These are phyloP conservation scores for Otus scops DNA, from an alignment of 2,797 vertebrate species.

Conservation along the genomic window DNA sequence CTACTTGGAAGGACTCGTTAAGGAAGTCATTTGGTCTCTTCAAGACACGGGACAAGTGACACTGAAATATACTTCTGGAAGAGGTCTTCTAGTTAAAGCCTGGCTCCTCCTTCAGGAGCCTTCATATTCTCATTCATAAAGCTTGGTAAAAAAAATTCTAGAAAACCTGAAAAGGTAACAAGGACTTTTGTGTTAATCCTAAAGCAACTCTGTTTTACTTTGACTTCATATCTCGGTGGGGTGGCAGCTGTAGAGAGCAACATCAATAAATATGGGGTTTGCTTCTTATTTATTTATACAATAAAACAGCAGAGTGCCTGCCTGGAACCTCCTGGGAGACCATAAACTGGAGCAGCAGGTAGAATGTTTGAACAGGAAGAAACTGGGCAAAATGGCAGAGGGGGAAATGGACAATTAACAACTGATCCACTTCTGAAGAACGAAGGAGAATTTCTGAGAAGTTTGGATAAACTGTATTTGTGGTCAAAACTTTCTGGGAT, in stretches of 20 bases:
- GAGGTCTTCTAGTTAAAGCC: neutral
- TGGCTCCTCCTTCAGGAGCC: neutral
- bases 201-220: neutral
- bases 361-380: neutral
- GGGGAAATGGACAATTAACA: neutral
- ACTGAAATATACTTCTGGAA: neutral
- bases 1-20: neutral
- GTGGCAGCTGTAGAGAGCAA: neutral
- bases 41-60: neutral
- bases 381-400: neutral
- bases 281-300: neutral
- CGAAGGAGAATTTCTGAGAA: neutral
- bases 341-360: neutral
- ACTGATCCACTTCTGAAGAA: neutral
- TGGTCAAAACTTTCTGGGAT: neutral
- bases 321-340: neutral
- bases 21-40: neutral
- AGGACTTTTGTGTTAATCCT: neutral
- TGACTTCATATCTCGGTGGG: neutral
- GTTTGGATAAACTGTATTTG: neutral
- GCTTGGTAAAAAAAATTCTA: neutral
- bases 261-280: neutral
- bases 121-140: neutral
- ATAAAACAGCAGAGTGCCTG: neutral
- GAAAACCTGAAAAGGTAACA: neutral